Evolutionary conservation across 2,113 vertebrate genomes (phyloP).

Genomic region (Scomber scombrus): DNA sequence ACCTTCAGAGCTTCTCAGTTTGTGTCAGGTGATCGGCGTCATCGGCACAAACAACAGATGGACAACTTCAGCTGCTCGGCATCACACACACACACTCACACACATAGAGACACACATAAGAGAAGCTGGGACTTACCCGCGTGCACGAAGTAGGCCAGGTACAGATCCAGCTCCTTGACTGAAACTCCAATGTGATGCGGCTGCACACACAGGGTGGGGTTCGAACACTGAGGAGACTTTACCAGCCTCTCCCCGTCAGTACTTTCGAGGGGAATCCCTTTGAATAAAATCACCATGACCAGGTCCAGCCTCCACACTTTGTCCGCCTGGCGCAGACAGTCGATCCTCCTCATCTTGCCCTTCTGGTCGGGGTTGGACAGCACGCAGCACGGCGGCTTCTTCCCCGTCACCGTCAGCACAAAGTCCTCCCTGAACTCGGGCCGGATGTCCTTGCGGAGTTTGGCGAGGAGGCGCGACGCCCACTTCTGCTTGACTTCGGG

Average conservation of each 20-base stretch:
- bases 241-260: constrained; percentile 99
- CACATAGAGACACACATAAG: not conserved
- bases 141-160: constrained; percentile 99
- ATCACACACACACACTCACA: not conserved
- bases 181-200: constrained; percentile 99
- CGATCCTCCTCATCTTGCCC: constrained; percentile 99
- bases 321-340: constrained; percentile 99
- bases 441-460: constrained; percentile 98
- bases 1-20: too few species aligned
- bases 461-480: constrained; percentile 98
- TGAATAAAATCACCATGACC: constrained; percentile 99
- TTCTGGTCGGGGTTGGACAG: constrained; percentile 99
- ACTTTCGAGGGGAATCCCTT: constrained; percentile 99
- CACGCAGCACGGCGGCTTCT: constrained; percentile 98
- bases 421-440: constrained; percentile 99
- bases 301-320: constrained; percentile 99
- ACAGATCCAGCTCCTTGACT: constrained; percentile 99
- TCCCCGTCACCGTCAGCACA: constrained; percentile 98
- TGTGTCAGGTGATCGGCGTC: too few species aligned
- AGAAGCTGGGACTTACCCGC: constrained; percentile 88
- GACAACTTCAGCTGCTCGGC: too few species aligned
- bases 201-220: constrained; percentile 97
- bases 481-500: constrained; percentile 99
- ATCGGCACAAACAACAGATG: not conserved
- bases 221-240: constrained; percentile 98